Base-by-base conservation (phyloP, 2,888 invertebrate genomes). In the Limnephilus rhombicus region DNA sequence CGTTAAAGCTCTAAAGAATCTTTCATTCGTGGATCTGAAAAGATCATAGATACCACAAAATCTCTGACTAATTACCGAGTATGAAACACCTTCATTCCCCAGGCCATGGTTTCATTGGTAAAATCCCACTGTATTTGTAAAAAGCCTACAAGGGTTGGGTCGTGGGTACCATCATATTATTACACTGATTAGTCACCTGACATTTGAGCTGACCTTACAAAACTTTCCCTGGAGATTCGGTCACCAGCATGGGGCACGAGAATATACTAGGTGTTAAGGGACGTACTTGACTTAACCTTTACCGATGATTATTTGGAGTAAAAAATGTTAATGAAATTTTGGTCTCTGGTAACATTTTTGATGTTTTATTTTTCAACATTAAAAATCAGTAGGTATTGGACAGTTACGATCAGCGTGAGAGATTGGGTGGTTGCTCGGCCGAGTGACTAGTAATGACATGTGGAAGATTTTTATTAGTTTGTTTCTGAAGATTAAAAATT, bases 101-200 rank as follows among this genome's bases (percentile, higher is more conserved):
- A 7, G 24, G 68, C 24, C 7, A n/a, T 24, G 7, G 9, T 24
- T 68, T 68, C 68, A 9, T 68, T 68, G 24, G 24, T 68, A 68
- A 68, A 68, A 68, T 68, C 24, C 24, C 68, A 9, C 68, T 11
- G 24, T 24, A 24, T 45, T 11, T 45, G 12, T 68, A 68, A 68
- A 68, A 24, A 68, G 9, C 68, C 68, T 24, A 24, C 68, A 24
- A 68, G 68, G 68, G 68, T 31, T 31, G 31, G 31, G 31, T 31
- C 68, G 68, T 15, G 15, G 49, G 49, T 49, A 15, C 68, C 1
- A 68, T 68, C 7, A 2, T n/a, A 68, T 68, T 68, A 68, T 68
- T 68, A 68, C 68, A 68, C 68, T 68, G 68, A 91, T 92, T 91
- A 91, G 85, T 89, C 91, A 91, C 91, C 92, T 92, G 92, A 68